Conservation (phyloP, 2,888 invertebrate species). For the Ochropleura leucogaster region DNA sequence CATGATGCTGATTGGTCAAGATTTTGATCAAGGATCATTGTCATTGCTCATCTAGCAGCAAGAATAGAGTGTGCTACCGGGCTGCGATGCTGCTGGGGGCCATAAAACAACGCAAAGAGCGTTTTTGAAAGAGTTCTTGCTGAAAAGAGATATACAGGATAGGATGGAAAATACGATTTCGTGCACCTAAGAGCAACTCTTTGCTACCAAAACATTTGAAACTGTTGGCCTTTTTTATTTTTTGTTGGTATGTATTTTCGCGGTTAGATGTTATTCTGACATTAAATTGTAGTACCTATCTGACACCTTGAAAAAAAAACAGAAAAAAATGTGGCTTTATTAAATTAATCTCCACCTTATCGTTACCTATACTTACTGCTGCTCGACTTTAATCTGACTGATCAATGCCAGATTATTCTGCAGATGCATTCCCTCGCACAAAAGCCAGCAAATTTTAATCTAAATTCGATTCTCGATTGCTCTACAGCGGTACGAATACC, state of each 20-base stretch:
- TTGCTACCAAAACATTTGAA: not conserved
- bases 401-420: constrained; percentile 19
- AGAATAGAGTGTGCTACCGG: too few relatives aligned
- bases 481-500: constrained; percentile 2
- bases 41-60: too few relatives aligned
- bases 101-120: too few relatives aligned
- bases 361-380: not conserved
- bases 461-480: constrained; percentile 42
- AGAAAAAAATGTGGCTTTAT: not conserved
- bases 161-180: too few relatives aligned
- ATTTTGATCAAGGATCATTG: too few relatives aligned
- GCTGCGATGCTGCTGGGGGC: too few relatives aligned
- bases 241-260: not conserved
- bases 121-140: too few relatives aligned
- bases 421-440: constrained; percentile 17
- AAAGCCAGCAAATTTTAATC: constrained; percentile 36
- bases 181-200: too few relatives aligned
- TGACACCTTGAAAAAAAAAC: not conserved
- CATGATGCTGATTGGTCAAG: too few relatives aligned
- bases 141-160: too few relatives aligned
- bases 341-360: not conserved
- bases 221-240: not conserved
- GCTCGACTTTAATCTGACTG: not conserved
- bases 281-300: not conserved
- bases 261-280: constrained; percentile 3